Base-by-base conservation (phyloP, 2,113 vertebrate genomes). In the Agapornis roseicollis region DNA sequence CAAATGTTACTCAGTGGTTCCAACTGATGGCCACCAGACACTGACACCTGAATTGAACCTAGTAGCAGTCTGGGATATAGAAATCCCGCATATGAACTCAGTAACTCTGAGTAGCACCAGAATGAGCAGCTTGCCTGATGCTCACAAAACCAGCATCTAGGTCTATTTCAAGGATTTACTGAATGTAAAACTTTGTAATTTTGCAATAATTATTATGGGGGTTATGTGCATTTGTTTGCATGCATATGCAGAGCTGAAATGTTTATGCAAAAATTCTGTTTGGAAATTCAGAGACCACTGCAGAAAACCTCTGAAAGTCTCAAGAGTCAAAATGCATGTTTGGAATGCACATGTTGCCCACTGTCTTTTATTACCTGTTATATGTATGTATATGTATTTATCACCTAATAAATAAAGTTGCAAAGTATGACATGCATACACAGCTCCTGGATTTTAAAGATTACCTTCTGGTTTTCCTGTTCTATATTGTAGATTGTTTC, bases 171-270 rank as follows among this genome's bases (percentile, higher is more conserved):
- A 93, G 35, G 29, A 23, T 60, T 47, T 74, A 39, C 13, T 74
- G 1, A 55, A n/a, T 72, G 19, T 22, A 85, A 89, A 72, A 3
- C 4, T 55, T 37, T n/a, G 11, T 44, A 33, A 53, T 82, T 87
- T 85, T 35, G 0, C 55, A 90, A 55, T 37, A 90, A 63, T 41
- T 28, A 25, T 47, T 46, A 31, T 3, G 6, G 3, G 0, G 0
- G 65, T 84, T 28, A 41, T 25, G 20, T 35, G 13, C 3, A 13
- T n/a, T 81, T 72, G 7, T 68, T 70, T 89, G 11, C 16, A 47
- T 25, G 11, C 17, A 41, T 41, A 70, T 4, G 8, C 17, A 77
- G 52, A 83, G n/a, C 13, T 46, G 23, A 56, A 91, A 88, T 77
- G 9, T 4, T 33, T 44, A 58, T 27, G 27, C 23, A 87, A 70